Evolutionary conservation across 1,140 invertebrate genomes (phyloP).

Genomic region (Colletes gigas): DNA sequence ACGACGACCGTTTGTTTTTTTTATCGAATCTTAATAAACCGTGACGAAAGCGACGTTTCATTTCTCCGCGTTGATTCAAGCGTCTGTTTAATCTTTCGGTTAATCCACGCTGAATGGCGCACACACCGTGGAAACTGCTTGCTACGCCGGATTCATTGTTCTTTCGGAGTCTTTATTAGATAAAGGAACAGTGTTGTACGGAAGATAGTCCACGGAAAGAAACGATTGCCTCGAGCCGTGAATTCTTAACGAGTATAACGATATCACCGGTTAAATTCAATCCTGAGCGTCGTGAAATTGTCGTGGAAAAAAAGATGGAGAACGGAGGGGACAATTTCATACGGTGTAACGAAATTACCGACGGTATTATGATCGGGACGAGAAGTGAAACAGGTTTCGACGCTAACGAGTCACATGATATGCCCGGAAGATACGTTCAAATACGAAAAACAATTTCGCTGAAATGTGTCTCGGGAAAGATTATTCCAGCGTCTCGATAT

Average conservation of each 20-base stretch:
- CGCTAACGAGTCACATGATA: constrained; percentile 26
- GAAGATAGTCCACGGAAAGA: neutral
- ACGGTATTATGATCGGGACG: constrained; percentile 7
- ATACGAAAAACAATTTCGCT: neutral
- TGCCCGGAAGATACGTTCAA: neutral
- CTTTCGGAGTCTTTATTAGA: neutral
- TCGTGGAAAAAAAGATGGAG: neutral
- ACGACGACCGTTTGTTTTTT: too few species aligned
- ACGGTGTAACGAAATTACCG: neutral
- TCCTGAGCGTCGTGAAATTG: too few species aligned
- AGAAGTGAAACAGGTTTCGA: constrained; percentile 30
- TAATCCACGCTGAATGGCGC: neutral
- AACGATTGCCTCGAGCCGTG: too few species aligned
- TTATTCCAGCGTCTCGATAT: neutral
- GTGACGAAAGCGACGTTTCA: neutral
- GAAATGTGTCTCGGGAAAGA: neutral
- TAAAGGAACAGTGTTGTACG: neutral
- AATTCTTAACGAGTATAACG: too few species aligned
- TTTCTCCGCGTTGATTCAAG: neutral
- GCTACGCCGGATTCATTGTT: neutral
- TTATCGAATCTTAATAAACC: neutral
- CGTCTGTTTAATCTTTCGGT: neutral
- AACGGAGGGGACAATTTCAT: neutral
- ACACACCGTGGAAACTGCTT: too few species aligned
- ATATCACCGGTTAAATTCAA: too few species aligned